A percentile compares a stretch with the other conserved stretches of the same genome.
Conservation (phyloP, 2,113 vertebrate genomes). For the Cynocephalus volans region DNA sequence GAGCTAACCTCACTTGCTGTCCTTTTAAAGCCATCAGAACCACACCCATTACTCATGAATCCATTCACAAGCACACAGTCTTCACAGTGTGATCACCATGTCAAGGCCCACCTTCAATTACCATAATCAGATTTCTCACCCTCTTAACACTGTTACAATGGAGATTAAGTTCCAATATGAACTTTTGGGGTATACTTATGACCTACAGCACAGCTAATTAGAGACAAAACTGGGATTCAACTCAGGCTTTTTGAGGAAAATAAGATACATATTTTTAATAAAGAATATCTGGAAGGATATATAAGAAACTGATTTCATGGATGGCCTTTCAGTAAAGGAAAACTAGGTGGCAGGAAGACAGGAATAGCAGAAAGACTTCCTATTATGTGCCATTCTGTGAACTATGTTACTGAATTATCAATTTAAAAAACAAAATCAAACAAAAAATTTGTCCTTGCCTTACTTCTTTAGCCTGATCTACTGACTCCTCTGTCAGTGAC, state of each 20-base stretch:
- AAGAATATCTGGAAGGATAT: not conserved
- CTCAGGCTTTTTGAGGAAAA: constrained; percentile 19
- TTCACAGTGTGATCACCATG: no score
- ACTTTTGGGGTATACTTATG: no score
- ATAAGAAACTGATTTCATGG: not conserved
- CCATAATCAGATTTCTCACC: no score
- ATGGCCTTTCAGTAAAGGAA: not conserved
- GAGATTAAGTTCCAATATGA: no score
- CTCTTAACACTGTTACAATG: no score
- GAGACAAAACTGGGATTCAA: not conserved
- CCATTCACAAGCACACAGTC: no score
- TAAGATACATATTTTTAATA: not conserved
- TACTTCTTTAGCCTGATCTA: not conserved
- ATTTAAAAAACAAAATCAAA: not conserved
- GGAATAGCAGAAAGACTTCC: not conserved
- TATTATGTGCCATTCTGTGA: not conserved
- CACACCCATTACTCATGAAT: no score
- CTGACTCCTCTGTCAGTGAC: not conserved
- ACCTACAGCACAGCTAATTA: not conserved
- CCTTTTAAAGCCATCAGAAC: no score
- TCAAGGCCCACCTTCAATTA: no score
- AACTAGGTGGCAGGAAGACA: not conserved
- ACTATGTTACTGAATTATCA: not conserved
- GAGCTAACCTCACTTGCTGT: no score
- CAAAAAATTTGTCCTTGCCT: not conserved